Conservation (phyloP, 2,797 vertebrate genomes). For the Pseudochirops cupreus region DNA sequence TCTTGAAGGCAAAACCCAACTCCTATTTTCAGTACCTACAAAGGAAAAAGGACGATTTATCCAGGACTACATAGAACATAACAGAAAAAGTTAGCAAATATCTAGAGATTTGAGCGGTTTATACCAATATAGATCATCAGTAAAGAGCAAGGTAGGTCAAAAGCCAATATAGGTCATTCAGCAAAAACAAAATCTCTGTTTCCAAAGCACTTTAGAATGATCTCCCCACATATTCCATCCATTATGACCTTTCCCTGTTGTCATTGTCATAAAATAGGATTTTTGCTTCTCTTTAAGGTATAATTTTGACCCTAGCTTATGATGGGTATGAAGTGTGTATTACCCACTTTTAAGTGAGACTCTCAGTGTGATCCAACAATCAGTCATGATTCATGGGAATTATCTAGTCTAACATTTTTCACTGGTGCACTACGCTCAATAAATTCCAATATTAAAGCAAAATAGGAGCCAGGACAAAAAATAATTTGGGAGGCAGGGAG, state of each 20-base stretch:
- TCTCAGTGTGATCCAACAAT: neutral
- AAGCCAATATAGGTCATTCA: neutral
- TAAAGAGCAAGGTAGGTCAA: neutral
- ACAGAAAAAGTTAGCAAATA: conserved; percentile 5
- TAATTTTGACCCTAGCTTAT: neutral
- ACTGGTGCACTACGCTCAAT: neutral
- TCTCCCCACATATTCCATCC: neutral
- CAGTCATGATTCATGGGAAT: neutral
- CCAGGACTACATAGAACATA: neutral
- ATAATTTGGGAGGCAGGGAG: neutral
- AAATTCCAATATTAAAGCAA: conserved; percentile 47
- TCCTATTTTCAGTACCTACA: conserved; percentile 1
- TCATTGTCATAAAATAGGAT: neutral
- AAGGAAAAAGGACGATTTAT: conserved; percentile 31
- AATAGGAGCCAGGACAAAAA: conserved; percentile 37
- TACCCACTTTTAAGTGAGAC: conserved; percentile 18
- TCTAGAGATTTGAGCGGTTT: neutral
- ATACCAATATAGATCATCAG: conserved; percentile 1
- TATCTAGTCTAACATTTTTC: conserved; percentile 8
- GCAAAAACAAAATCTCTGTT: conserved; percentile 8
- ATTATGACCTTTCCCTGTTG: neutral
- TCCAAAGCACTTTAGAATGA: neutral
- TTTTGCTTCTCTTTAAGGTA: neutral
- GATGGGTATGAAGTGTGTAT: neutral
- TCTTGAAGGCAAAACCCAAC: conserved; percentile 3